A percentile compares a stretch with the other conserved stretches of the same genome.
These are phyloP conservation scores for Geococcyx californianus DNA, from an alignment of 2,113 vertebrate species.

Conservation along the genomic window DNA sequence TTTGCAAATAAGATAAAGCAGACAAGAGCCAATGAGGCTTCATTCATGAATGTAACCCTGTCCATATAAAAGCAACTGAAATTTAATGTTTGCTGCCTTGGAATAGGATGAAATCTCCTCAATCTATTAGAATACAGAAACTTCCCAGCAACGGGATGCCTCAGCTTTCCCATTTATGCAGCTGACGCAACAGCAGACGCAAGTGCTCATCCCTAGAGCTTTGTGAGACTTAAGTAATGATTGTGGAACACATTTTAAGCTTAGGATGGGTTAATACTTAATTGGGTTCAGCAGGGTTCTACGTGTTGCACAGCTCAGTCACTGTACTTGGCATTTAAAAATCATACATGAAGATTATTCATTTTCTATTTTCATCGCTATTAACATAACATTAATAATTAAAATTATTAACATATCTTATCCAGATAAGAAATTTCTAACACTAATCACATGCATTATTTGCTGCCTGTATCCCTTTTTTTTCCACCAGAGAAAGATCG, in stretches of 20 bases:
- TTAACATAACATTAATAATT: background rate
- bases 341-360: background rate
- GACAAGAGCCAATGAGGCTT: background rate
- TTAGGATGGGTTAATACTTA: background rate
- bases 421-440: background rate
- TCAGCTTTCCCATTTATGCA: background rate
- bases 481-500: background rate
- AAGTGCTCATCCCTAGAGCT: background rate
- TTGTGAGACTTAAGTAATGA: background rate
- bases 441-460: background rate
- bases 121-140: background rate
- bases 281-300: background rate
- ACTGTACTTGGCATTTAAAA: background rate
- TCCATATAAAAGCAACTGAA: background rate
- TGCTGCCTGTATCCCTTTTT: background rate
- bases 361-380: background rate
- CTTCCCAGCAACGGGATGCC: background rate
- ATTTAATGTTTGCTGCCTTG: background rate
- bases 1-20: background rate
- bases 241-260: background rate
- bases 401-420: background rate
- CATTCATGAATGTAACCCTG: background rate
- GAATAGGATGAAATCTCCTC: background rate
- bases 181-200: background rate
- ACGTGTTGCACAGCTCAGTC: background rate